phyloP scores from a whole-genome alignment of 2,888 invertebrate genomes.

The Lottia gigantea region DNA sequence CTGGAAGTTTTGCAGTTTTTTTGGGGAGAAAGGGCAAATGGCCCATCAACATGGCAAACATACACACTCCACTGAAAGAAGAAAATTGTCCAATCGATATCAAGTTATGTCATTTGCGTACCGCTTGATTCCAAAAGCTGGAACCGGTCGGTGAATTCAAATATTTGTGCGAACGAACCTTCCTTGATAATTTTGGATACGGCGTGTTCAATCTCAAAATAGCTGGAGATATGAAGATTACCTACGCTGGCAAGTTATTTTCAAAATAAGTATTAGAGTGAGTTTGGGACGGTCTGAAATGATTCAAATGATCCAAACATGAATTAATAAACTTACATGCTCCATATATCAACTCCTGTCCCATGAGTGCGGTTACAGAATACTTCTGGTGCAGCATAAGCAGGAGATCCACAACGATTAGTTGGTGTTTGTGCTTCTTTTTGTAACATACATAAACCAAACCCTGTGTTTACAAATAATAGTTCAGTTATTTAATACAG shows the following conservation, averaged over 20 bases:
- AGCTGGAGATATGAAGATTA: no score
- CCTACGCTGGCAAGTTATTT: no score
- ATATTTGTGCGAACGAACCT: no score
- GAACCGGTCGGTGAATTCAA: no score
- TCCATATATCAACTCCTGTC: constrained; percentile 61
- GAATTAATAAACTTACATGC: constrained; percentile 47
- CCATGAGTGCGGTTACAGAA: constrained; percentile 59
- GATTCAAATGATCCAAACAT: background rate
- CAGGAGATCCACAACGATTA: constrained; percentile 63
- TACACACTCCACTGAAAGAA: constrained; percentile 53
- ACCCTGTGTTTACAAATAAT: constrained; percentile 47
- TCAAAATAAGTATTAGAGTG: no score
- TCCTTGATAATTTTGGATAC: no score
- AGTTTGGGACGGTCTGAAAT: no score
- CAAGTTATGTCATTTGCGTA: no score
- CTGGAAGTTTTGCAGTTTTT: constrained; percentile 46
- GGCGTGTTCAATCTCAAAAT: no score
- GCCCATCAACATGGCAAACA: constrained; percentile 60
- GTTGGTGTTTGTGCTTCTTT: constrained; percentile 50
- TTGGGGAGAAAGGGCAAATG: constrained; percentile 57
- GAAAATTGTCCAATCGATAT: background rate
- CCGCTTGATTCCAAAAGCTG: no score
- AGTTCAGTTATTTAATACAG: background rate
- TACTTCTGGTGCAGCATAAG: constrained; percentile 64
- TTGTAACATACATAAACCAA: constrained; percentile 57